A percentile compares a stretch with the other conserved stretches of the same genome.
These are phyloP conservation scores for Tortricodes alternella DNA, from an alignment of 2,888 invertebrate species.

Conservation along the genomic window DNA sequence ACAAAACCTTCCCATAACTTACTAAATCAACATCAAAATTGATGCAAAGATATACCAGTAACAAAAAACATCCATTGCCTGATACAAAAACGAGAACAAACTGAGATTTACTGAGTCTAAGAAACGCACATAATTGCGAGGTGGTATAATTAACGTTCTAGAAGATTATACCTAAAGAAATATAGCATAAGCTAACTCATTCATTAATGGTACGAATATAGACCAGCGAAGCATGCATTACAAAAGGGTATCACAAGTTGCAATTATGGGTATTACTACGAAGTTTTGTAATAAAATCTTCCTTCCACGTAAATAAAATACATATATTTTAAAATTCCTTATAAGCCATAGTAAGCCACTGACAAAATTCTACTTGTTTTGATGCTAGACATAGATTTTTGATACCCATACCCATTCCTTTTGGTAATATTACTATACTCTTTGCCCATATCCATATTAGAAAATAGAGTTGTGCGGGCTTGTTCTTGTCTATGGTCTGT, in stretches of 20 bases:
- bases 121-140: slow-evolving; percentile 57
- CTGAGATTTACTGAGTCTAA: slow-evolving; percentile 47
- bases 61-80: slow-evolving; percentile 54
- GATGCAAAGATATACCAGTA: slow-evolving; percentile 51
- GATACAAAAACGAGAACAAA: slow-evolving; percentile 53
- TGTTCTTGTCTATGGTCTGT: no score
- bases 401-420: no score
- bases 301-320: no score
- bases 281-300: background rate
- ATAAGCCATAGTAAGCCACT: no score
- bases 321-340: no score
- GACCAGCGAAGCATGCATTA: background rate
- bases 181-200: slow-evolving; percentile 31
- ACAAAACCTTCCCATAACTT: background rate
- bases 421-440: no score
- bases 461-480: no score
- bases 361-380: no score
- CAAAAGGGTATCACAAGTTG: no score
- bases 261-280: background rate
- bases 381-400: no score
- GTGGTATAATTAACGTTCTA: slow-evolving; percentile 50
- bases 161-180: slow-evolving; percentile 50
- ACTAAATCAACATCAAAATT: slow-evolving; percentile 36
- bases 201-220: slow-evolving; percentile 16
- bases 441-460: no score